Evolutionary conservation across 2,888 invertebrate genomes (phyloP).

Genomic region (Calliphora vomitoria): DNA sequence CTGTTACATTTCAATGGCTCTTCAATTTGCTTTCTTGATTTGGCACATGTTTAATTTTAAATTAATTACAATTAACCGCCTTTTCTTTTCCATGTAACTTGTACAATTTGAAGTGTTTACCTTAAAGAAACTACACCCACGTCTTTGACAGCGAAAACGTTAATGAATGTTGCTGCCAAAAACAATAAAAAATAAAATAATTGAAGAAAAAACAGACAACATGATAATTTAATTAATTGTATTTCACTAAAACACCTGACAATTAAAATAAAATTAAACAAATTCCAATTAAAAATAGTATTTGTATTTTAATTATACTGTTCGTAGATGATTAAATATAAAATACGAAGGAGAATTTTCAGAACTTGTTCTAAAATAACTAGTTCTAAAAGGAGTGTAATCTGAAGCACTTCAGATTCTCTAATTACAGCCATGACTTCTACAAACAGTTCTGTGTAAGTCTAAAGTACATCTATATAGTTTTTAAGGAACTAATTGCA

Average conservation of each 20-base stretch:
- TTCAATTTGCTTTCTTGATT: slow-evolving; percentile 26
- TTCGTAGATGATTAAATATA: no score
- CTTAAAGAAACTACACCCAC: slow-evolving; percentile 17
- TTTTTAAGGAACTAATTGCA: no score
- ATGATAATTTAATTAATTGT: background rate
- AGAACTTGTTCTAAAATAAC: no score
- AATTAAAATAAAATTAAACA: background rate
- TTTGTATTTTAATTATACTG: no score
- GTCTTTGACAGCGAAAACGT: slow-evolving; percentile 21
- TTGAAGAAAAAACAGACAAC: background rate
- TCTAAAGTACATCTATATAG: no score
- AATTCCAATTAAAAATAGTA: no score
- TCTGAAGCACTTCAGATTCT: no score
- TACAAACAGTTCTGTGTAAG: no score
- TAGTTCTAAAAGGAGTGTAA: no score
- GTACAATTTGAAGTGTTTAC: slow-evolving; percentile 24
- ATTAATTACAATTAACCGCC: slow-evolving; percentile 50
- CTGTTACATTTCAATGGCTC: background rate
- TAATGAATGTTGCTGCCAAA: slow-evolving; percentile 23
- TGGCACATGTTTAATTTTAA: slow-evolving; percentile 46
- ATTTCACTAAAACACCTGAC: background rate
- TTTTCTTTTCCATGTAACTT: background rate
- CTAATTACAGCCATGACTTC: no score
- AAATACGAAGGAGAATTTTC: no score
- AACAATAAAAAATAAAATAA: background rate